phyloP scores from a whole-genome alignment of 2,888 invertebrate species.

The Aphodius sticticus region DNA sequence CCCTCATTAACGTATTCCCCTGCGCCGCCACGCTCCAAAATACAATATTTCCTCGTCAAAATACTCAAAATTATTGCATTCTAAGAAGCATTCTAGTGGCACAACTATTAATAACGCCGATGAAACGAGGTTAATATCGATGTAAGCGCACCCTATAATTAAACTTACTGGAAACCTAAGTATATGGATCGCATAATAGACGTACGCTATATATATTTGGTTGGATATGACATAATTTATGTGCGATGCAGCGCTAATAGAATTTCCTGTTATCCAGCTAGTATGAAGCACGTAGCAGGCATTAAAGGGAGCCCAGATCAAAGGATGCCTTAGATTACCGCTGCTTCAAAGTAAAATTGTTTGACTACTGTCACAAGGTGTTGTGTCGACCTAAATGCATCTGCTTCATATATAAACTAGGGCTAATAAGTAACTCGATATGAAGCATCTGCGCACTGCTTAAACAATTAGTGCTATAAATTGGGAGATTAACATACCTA shows the following conservation, averaged over 20 bases:
- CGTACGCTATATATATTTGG: neutral
- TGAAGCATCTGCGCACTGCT: neutral
- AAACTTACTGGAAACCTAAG: neutral
- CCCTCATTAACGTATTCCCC: neutral
- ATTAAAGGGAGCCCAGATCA: neutral
- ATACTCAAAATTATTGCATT: neutral
- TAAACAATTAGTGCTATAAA: neutral
- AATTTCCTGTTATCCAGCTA: neutral
- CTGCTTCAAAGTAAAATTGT: neutral
- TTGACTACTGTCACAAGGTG: constrained; percentile 4
- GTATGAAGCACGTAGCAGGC: neutral
- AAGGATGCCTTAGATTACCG: neutral
- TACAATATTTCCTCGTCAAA: neutral
- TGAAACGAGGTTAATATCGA: constrained; percentile 4
- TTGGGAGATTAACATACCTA: neutral
- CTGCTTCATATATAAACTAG: neutral
- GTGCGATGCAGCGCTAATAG: neutral
- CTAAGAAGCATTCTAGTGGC: neutral
- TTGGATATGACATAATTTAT: neutral
- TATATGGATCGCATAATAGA: neutral
- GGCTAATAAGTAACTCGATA: neutral
- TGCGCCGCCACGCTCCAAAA: neutral
- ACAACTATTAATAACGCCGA: neutral
- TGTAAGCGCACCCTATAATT: constrained; percentile 4
- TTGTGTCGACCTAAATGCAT: neutral